These are phyloP conservation scores for Leptinotarsa rubiginosa DNA, from an alignment of 2,888 invertebrate genomes.

Conservation along the genomic window DNA sequence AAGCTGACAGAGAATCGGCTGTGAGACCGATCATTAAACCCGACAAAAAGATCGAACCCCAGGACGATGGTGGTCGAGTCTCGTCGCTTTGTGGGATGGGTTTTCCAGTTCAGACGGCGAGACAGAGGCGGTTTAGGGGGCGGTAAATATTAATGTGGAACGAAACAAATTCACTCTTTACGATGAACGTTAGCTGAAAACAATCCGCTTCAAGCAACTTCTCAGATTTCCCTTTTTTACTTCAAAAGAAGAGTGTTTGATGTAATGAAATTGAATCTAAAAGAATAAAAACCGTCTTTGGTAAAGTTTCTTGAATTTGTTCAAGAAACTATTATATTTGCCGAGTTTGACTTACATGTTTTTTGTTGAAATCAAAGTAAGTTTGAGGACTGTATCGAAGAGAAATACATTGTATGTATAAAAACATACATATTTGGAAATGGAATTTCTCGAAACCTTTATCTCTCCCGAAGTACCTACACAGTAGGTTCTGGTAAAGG, in stretches of 20 bases:
- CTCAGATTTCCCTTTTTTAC: neutral
- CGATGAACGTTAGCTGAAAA: neutral
- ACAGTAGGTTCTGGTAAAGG: too few species aligned
- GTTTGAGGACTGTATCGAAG: too few species aligned
- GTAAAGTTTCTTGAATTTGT: too few species aligned
- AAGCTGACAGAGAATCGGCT: constrained; percentile 9
- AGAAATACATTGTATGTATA: too few species aligned
- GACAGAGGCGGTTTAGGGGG: neutral
- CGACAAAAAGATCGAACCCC: constrained; percentile 18
- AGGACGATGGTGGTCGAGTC: neutral
- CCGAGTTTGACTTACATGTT: too few species aligned
- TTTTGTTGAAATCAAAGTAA: too few species aligned
- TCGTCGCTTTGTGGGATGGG: neutral
- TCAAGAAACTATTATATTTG: too few species aligned
- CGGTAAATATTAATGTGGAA: neutral
- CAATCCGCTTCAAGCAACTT: neutral
- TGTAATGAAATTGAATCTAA: too few species aligned
- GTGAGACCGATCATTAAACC: constrained; percentile 7
- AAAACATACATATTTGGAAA: too few species aligned
- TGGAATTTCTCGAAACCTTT: too few species aligned
- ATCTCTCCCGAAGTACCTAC: too few species aligned
- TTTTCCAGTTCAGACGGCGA: neutral
- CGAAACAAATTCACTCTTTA: neutral
- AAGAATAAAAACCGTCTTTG: too few species aligned
- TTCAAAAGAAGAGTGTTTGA: neutral